Base-by-base conservation (phyloP, 2,888 invertebrate species). In the Drosophila nr. perissopoda region DNA sequence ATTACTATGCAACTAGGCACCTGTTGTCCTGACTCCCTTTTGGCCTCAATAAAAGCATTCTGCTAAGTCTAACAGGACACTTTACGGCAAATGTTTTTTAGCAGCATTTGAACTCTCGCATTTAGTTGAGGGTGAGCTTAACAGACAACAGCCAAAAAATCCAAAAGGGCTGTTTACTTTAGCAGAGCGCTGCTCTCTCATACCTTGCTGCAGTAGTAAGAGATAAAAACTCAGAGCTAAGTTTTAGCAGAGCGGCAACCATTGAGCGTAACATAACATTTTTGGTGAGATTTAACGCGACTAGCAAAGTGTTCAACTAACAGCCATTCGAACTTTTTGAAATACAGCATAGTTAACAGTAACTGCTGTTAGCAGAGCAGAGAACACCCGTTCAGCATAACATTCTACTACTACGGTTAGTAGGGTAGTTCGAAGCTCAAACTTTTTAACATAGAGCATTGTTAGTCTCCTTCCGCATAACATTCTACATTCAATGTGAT, bases 1-100 rank as follows among this genome's bases (percentile, higher is more conserved):
- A 10, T n/a, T 56, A 16, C 13, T 10, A 16, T 21, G 10, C 6
- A 61, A 25, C 25, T 11, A 13, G 33, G 59, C 73, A 74, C 74
- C 73, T 74, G 73, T 74, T 74, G 74, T 18, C 73, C 49, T 33
- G n/a, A 38, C 13, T 48, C 16, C 10, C 13, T 13, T 8, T 34
- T 10, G 27, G 29, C 13, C 18, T 40, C 25, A 53, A 11, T 27
- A 21, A 13, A 13, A 4, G 2, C 4, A 8, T 21, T 1, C 13
- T 57, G 36, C 18, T 27, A 40, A 31, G 31, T 2, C 16, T 29
- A 42, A 42, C 34, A 42, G 59, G 4, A 25, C 54, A 60, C 63
- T 18, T n/a, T 46, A 46, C 29, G 13, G 34, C 6, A 29, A 36
- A 36, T 29, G 1, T n/a, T 4, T 6, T 16, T 21, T 25, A 16